Evolutionary conservation across 1,140 invertebrate genomes (phyloP).

Genomic region (Lasaia peninsularis): DNA sequence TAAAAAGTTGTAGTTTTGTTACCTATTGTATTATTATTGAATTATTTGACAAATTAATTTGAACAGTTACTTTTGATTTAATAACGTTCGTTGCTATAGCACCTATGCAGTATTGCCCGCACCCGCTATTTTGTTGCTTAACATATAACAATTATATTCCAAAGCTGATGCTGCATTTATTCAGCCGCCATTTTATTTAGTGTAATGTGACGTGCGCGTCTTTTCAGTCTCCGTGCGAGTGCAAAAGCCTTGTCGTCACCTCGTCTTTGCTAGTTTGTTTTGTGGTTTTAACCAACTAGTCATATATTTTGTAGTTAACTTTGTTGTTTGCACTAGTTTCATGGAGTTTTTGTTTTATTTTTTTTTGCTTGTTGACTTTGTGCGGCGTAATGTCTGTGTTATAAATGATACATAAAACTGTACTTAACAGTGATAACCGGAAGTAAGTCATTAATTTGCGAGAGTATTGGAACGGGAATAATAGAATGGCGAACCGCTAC

Average conservation of each 20-base stretch:
- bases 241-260: background rate
- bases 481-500: background rate
- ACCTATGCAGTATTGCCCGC: background rate
- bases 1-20: too few relatives aligned
- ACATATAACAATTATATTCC: background rate
- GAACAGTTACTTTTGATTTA: background rate
- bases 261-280: background rate
- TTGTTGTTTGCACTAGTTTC: background rate
- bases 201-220: background rate
- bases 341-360: background rate
- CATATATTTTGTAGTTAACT: background rate
- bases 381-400: background rate
- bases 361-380: background rate
- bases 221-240: background rate
- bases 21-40: too few relatives aligned
- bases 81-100: background rate
- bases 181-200: slow-evolving; percentile 1
- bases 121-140: background rate
- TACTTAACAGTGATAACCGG: background rate
- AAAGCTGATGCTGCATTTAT: background rate
- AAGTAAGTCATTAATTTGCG: background rate
- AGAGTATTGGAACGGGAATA: background rate
- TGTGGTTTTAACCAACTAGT: background rate
- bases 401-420: background rate
- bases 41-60: background rate